Evolutionary conservation across 2,888 invertebrate genomes (phyloP).

Genomic region (Tethea ocularis): DNA sequence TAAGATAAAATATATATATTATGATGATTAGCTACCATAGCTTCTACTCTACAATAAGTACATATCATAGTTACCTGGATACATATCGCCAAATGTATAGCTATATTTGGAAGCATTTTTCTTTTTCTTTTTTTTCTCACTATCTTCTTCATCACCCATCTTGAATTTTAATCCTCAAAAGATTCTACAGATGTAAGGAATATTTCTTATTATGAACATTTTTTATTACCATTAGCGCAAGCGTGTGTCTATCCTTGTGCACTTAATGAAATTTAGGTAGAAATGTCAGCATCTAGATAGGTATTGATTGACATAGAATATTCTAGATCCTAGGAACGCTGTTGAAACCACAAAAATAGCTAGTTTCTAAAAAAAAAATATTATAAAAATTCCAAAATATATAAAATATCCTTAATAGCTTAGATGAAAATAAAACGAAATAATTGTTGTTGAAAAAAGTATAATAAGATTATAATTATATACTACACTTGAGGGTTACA

Average conservation of each 20-base stretch:
- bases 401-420: too few species aligned
- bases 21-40: not conserved
- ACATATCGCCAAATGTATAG: conserved; percentile 76
- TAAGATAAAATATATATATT: not conserved
- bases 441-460: conserved; percentile 36
- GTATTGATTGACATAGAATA: too few species aligned
- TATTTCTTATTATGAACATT: not conserved
- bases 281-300: too few species aligned
- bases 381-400: too few species aligned
- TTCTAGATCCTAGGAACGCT: too few species aligned
- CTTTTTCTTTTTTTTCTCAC: conserved; percentile 66
- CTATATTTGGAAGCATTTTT: conserved; percentile 74
- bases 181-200: conserved; percentile 11
- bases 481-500: conserved; percentile 62
- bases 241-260: too few species aligned
- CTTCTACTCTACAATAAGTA: too few species aligned
- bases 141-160: conserved; percentile 69
- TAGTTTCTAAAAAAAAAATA: too few species aligned
- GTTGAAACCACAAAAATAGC: not conserved
- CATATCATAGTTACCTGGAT: conserved; percentile 71
- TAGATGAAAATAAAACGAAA: conserved; percentile 15
- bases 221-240: too few species aligned
- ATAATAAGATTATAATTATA: conserved; percentile 39
- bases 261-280: too few species aligned
- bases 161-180: conserved; percentile 21